Conservation (phyloP, 2,113 vertebrate species). For the Oryzias curvinotus region DNA sequence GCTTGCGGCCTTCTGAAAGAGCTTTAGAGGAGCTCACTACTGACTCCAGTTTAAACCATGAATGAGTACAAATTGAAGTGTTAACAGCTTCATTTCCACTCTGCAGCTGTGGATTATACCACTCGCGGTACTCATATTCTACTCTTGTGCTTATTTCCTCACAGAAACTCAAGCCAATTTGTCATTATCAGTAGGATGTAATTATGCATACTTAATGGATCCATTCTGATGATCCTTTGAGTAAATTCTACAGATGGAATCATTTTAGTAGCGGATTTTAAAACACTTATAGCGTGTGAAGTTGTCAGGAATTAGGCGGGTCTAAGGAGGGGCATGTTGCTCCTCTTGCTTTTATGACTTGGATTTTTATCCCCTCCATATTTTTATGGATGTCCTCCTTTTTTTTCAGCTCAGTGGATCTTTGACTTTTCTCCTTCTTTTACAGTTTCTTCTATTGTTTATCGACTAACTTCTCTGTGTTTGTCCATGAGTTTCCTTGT, state of each 20-base stretch:
- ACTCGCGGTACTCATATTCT: slow-evolving; percentile 26
- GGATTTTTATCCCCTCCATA: slow-evolving; percentile 7
- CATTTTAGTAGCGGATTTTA: slow-evolving; percentile 45
- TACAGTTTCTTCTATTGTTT: not conserved
- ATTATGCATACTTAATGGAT: slow-evolving; percentile 51
- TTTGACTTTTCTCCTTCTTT: slow-evolving; percentile 1
- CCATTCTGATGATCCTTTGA: slow-evolving; percentile 50
- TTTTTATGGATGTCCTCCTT: slow-evolving; percentile 4
- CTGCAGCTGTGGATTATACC: slow-evolving; percentile 56
- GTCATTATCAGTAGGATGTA: slow-evolving; percentile 53
- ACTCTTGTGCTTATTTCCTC: slow-evolving; percentile 38
- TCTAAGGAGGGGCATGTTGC: not conserved
- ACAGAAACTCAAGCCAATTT: slow-evolving; percentile 55
- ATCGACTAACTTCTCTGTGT: slow-evolving; percentile 16
- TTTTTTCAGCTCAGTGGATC: not conserved
- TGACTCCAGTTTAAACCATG: slow-evolving; percentile 22
- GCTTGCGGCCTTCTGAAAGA: slow-evolving; percentile 4
- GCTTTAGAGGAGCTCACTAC: slow-evolving; percentile 15
- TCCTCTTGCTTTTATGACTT: slow-evolving; percentile 6
- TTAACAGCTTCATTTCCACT: slow-evolving; percentile 36
- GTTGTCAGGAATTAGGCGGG: slow-evolving; percentile 27
- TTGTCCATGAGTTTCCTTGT: slow-evolving; percentile 7
- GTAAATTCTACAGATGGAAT: slow-evolving; percentile 57
- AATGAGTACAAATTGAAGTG: slow-evolving; percentile 33
- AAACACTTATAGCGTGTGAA: slow-evolving; percentile 48